Base-by-base conservation (phyloP, 2,113 vertebrate species). In the Ranitomeya imitator region DNA sequence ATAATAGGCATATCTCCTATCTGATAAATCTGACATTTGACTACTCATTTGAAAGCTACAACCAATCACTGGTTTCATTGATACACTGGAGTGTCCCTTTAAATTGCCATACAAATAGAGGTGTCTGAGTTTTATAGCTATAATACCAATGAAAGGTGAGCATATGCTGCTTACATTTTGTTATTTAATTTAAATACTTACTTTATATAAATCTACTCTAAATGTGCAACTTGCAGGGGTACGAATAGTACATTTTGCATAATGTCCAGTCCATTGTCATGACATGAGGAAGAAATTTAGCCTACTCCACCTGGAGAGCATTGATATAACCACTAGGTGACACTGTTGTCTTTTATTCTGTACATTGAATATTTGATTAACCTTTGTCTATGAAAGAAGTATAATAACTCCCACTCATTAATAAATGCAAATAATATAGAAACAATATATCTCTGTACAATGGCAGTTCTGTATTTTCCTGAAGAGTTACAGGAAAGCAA, bases 311-410 rank as follows among this genome's bases (percentile, higher is more conserved):
- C 51, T 54, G 37, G 19, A 83, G 21, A 69, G 6, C 0, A 54
- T 51, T 9, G 45, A 26, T 55, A 5, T 11, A 26, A n/a, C 63
- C 82, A 84, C 82, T 51, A 11, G 82, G 65, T 84, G 82, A 51
- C 82, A 84, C 37, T 84, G 65, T 84, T 84, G 82, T 16, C 45
- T 84, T 84, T 55, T 23, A 84, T 2, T 71, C 63, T 84, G n/a
- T 26, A 11, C 14, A 18, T 6, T 69, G 37, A 79, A 55, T 63
- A 15, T 65, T 71, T 69, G 18, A 23, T 69, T 65, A 67, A 83
- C 37, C 79, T 81, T 69, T 54, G 63, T 71, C 82, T 55, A n/a
- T 52, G 14, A 84, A 84, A 71, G 63, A 14, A 31, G n/a, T 23
- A 13, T 11, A 54, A 51, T 81, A 21, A 81, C 55, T 54, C n/a